Evolutionary conservation across 2,113 vertebrate species (phyloP).

Genomic region (rabbit (Oryctolagus cuniculus)): mOryCun1.1 NC_091443.1:4061501-4062000

Average conservation of each 20-base stretch:
- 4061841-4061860: not conserved
- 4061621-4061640: not conserved
- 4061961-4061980: not conserved
- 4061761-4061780: not conserved
- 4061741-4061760: not conserved
- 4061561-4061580: not conserved
- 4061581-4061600: not conserved
- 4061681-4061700: not conserved
- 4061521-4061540: not conserved
- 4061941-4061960: not conserved
- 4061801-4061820: not conserved
- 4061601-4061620: not conserved
- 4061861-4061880: not conserved
- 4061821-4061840: not conserved
- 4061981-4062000: not conserved
- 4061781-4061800: not conserved
- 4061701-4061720: not conserved
- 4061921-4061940: not conserved
- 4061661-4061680: not conserved
- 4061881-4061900: not conserved
- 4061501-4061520: not conserved
- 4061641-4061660: too few species aligned
- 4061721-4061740: not conserved
- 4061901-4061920: not conserved
- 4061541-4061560: not conserved